These are phyloP conservation scores for Emydocephalus ijimae DNA, from an alignment of 2,113 vertebrate genomes.

Conservation along the genomic window DNA sequence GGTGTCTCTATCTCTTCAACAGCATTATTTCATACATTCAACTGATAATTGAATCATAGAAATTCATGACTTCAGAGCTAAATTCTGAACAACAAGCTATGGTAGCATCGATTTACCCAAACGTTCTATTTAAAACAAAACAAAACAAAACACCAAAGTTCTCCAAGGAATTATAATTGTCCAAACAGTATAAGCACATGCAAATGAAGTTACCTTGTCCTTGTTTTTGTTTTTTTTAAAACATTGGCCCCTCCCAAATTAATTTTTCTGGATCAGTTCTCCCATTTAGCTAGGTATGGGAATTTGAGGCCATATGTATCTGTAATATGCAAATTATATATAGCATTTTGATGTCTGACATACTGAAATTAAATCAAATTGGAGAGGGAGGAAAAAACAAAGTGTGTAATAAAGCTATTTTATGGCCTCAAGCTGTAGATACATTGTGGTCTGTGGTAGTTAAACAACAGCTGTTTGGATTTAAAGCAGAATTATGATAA, in stretches of 20 bases:
- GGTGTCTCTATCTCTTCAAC: neutral
- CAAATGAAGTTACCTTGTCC: slow-evolving; percentile 48
- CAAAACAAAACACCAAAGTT: slow-evolving; percentile 63
- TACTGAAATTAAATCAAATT: slow-evolving; percentile 79
- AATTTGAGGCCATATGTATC: slow-evolving; percentile 64
- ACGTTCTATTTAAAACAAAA: slow-evolving; percentile 36
- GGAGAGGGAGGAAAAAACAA: slow-evolving; percentile 65
- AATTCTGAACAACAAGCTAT: slow-evolving; percentile 59
- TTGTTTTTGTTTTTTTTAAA: slow-evolving; percentile 16
- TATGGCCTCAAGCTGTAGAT: slow-evolving; percentile 85
- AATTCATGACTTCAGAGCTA: slow-evolving; percentile 56
- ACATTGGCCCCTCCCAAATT: slow-evolving; percentile 9
- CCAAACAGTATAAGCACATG: slow-evolving; percentile 61
- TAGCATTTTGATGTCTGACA: slow-evolving; percentile 69
- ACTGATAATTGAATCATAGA: neutral
- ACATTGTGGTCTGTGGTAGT: slow-evolving; percentile 90
- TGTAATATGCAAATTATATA: slow-evolving; percentile 76
- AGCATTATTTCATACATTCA: neutral
- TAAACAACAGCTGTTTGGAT: slow-evolving; percentile 94
- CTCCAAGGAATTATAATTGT: slow-evolving; percentile 60
- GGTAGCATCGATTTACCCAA: neutral
- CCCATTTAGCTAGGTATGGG: slow-evolving; percentile 60
- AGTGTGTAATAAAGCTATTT: slow-evolving; percentile 75
- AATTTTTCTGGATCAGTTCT: slow-evolving; percentile 62
- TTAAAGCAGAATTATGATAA: slow-evolving; percentile 91